These are phyloP conservation scores for Halcyon smyrnensis DNA, from an alignment of 2,797 vertebrate species.

Conservation along the genomic window DNA sequence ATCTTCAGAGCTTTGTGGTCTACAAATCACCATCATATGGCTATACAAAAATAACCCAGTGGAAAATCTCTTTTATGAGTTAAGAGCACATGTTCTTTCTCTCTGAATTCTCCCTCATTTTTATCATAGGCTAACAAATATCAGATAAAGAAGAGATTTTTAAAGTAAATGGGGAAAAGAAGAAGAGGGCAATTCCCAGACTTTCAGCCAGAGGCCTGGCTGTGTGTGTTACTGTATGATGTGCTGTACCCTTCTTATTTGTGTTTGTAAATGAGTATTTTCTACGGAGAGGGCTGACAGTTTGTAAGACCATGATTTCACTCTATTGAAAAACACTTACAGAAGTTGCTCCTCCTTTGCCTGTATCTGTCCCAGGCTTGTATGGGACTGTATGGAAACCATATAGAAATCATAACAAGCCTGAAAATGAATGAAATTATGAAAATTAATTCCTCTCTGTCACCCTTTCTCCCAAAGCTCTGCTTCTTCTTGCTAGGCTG, in stretches of 20 bases:
- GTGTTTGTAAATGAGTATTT: not conserved
- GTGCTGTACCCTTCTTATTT: not conserved
- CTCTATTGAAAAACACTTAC: not conserved
- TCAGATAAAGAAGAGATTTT: not conserved
- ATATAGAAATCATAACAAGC: not conserved
- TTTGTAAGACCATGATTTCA: not conserved
- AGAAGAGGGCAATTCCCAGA: not conserved
- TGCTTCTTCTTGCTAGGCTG: not conserved
- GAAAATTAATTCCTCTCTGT: not conserved
- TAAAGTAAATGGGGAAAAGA: not conserved
- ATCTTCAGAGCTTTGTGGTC: not conserved
- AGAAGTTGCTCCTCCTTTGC: not conserved
- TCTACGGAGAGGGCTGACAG: not conserved
- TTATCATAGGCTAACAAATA: not conserved
- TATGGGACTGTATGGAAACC: not conserved
- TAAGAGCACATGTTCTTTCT: not conserved
- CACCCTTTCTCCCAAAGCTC: not conserved
- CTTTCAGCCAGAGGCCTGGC: not conserved
- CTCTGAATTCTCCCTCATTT: not conserved
- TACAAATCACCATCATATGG: not conserved
- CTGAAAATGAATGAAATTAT: not conserved
- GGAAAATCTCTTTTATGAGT: not conserved
- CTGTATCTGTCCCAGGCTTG: not conserved
- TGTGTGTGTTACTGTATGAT: not conserved
- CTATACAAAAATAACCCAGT: not conserved